phyloP scores from a whole-genome alignment of 2,888 invertebrate genomes.

The Yponomeuta malinellus region DNA sequence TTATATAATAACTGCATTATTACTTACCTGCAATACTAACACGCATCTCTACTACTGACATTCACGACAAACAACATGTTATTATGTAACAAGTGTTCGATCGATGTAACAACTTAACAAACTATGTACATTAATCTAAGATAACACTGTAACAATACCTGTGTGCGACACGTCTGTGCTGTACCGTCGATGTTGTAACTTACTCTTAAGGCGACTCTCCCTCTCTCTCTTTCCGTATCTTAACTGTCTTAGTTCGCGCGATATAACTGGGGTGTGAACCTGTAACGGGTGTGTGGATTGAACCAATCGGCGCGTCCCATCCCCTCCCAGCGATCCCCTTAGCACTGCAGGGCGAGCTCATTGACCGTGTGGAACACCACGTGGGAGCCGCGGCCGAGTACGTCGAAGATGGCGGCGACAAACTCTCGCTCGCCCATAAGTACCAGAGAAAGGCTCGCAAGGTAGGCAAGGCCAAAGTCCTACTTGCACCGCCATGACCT shows the following conservation, averaged over 20 bases:
- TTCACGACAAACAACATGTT: constrained; percentile 27
- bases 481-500: constrained; percentile 15
- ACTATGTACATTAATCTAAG: constrained; percentile 21
- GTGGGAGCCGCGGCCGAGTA: constrained; percentile 90
- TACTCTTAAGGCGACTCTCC: constrained; percentile 9
- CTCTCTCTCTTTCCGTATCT: constrained; percentile 6
- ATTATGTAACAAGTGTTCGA: constrained; percentile 49
- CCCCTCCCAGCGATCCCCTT: constrained; percentile 60
- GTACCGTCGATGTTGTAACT: constrained; percentile 22
- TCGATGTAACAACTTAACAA: constrained; percentile 29
- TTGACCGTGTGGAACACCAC: constrained; percentile 96
- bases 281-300: constrained; percentile 21
- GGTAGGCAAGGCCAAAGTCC: constrained; percentile 70
- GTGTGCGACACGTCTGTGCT: constrained; percentile 34
- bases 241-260: constrained; percentile 25
- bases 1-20: constrained; percentile 46
- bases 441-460: constrained; percentile 93
- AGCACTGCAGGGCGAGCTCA: constrained; percentile 89
- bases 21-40: constrained; percentile 13
- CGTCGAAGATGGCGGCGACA: constrained; percentile 85
- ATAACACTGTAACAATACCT: constrained; percentile 32
- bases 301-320: constrained; percentile 65
- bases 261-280: constrained; percentile 39
- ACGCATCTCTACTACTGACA: constrained; percentile 18
- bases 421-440: constrained; percentile 86